Evolutionary conservation across 2,888 invertebrate genomes (phyloP), one percentile per base, ranked within the genome.

Genomic region (Panzeria rudis): DNA sequence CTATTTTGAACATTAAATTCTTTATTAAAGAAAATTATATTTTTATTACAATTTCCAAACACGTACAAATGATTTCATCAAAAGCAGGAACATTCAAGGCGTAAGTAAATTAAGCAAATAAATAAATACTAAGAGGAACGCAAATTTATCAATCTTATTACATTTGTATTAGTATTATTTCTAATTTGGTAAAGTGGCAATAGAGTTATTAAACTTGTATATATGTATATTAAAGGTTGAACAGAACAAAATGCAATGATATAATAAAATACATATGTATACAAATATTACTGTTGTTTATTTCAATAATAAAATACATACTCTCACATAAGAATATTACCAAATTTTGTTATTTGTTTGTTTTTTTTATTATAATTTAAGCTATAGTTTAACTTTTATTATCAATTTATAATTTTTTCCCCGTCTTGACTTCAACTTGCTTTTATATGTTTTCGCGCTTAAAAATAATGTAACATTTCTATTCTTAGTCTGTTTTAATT

Each of bases 51-150:
- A 54, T 25, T 66, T 68, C 47, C 56, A 68, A 77, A 68, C 66
- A 68, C 66, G 76, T 68, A 56, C 20, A 44, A 66, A 68, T 76
- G 66, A 66, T 44, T 76, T 76, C 66, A 76, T 52, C 75, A 64
- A 23, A 23, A 56, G 15, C 7, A 52, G 23, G 4, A 47, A 35
- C 11, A 41, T 56, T 8, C 25, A 32, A 71, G 71, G 56, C 72
- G 32, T 35, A 29, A 64, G 15, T 64, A n/a, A 29, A 29, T 0
- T 7, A 68, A 20, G 35, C 32, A 35, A 61, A 52, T 52, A 0
- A 11, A 50, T 50, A 17, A 1, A 44, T 44, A 15, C 3, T 44
- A 44, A 44, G n/a, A 44, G 44, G 3, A 44, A 44, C 44, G n/a
- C 44, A 44, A 6, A 44, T 44, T 13, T 44, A n/a, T 15, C 13